Percentiles rank a stretch among this genome's conserved stretches.
These are phyloP conservation scores for Sebastolobus alascanus DNA, from an alignment of 2,797 vertebrate genomes.

Conservation along the genomic window DNA sequence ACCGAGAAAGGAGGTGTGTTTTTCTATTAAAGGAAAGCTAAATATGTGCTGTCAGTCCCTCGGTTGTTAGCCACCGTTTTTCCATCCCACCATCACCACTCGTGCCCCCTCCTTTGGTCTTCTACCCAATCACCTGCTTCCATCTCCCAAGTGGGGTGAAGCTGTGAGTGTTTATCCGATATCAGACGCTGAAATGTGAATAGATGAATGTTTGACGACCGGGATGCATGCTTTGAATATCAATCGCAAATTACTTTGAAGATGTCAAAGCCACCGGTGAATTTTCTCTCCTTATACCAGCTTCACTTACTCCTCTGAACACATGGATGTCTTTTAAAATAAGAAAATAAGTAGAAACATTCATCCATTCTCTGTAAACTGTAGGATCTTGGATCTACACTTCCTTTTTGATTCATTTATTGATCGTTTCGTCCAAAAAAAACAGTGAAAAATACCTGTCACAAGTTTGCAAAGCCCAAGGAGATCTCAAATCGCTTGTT, in stretches of 20 bases:
- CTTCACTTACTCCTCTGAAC: background rate
- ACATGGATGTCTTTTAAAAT: background rate
- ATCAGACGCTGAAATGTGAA: conserved; percentile 46
- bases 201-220: conserved; percentile 36
- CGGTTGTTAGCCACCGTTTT: background rate
- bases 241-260: conserved; percentile 38
- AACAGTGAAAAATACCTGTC: background rate
- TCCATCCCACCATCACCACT: background rate
- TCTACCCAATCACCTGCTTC: conserved; percentile 37
- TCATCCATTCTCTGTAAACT: background rate
- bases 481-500: background rate
- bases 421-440: background rate
- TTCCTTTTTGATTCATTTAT: background rate
- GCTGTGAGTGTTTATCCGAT: conserved; percentile 23
- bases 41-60: conserved; percentile 10
- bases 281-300: background rate
- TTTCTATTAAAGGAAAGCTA: conserved; percentile 35
- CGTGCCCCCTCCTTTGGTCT: background rate
- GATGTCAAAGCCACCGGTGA: conserved; percentile 6
- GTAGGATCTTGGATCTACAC: background rate
- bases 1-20: conserved; percentile 13
- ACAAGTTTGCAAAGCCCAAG: background rate
- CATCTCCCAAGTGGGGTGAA: conserved; percentile 9
- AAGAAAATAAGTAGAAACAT: background rate
- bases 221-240: conserved; percentile 30